Percentiles rank a stretch among this genome's conserved stretches.
phyloP scores from a whole-genome alignment of 2,888 invertebrate genomes.

The Sipha maydis region DNA sequence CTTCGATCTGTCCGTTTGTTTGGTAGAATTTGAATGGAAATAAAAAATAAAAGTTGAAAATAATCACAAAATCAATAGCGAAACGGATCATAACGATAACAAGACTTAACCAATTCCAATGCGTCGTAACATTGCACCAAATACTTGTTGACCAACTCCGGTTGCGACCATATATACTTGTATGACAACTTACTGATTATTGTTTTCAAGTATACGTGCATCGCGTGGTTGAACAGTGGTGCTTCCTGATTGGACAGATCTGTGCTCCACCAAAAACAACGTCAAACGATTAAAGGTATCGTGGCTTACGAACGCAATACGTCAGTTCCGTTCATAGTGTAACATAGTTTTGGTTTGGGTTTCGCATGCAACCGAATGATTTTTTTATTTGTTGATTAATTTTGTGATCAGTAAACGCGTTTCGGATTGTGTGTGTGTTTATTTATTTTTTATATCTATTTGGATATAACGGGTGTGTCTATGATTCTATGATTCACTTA shows the following conservation, averaged over 20 bases:
- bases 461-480: too few relatives aligned
- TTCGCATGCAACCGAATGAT: too few relatives aligned
- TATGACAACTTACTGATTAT: background rate
- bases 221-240: background rate
- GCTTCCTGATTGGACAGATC: slow-evolving; percentile 29
- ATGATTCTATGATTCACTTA: too few relatives aligned
- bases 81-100: background rate
- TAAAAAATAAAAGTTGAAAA: too few relatives aligned
- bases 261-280: background rate
- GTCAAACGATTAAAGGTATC: background rate
- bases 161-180: background rate
- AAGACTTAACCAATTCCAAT: slow-evolving; percentile 34
- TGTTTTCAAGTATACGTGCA: background rate
- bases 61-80: too few relatives aligned
- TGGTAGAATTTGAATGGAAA: background rate
- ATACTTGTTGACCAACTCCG: background rate
- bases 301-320: too few relatives aligned
- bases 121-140: background rate
- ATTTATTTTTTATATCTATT: too few relatives aligned
- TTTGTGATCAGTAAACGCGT: too few relatives aligned
- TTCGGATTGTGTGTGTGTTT: too few relatives aligned
- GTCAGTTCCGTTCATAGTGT: too few relatives aligned
- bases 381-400: too few relatives aligned
- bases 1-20: background rate
- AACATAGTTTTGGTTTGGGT: too few relatives aligned